These are phyloP conservation scores for Plebejus melissa DNA, from an alignment of 2,888 invertebrate species.

Conservation along the genomic window DNA sequence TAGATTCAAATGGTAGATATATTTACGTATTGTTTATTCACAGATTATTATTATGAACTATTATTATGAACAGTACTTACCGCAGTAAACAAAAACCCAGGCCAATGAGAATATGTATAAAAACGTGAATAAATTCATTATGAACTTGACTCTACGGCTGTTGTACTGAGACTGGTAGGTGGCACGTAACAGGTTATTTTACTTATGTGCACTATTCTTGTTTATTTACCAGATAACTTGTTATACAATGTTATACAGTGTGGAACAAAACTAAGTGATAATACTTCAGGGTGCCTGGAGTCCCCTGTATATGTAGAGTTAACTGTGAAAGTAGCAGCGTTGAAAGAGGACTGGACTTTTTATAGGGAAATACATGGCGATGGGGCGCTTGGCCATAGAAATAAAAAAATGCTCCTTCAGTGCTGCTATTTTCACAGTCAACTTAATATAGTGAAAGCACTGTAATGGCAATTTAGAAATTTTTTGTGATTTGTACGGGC, in stretches of 20 bases:
- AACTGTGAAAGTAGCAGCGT: too few relatives aligned
- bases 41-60: background rate
- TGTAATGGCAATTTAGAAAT: too few relatives aligned
- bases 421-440: too few relatives aligned
- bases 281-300: too few relatives aligned
- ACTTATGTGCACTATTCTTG: slow-evolving; percentile 7
- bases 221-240: background rate
- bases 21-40: background rate
- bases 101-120: slow-evolving; percentile 6
- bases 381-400: too few relatives aligned
- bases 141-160: background rate
- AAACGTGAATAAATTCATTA: slow-evolving; percentile 15
- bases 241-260: background rate
- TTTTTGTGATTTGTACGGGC: too few relatives aligned
- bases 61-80: slow-evolving; percentile 13
- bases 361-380: too few relatives aligned
- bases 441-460: too few relatives aligned
- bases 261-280: too few relatives aligned
- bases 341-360: too few relatives aligned
- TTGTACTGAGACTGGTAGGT: slow-evolving; percentile 6
- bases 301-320: too few relatives aligned
- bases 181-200: background rate
- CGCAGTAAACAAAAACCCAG: slow-evolving; percentile 17
- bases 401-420: too few relatives aligned
- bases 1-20: background rate